Evolutionary conservation across 2,113 vertebrate species (phyloP), one percentile per base, ranked within the genome.

Genomic region (Cyprinodon brontotheroides): DNA sequence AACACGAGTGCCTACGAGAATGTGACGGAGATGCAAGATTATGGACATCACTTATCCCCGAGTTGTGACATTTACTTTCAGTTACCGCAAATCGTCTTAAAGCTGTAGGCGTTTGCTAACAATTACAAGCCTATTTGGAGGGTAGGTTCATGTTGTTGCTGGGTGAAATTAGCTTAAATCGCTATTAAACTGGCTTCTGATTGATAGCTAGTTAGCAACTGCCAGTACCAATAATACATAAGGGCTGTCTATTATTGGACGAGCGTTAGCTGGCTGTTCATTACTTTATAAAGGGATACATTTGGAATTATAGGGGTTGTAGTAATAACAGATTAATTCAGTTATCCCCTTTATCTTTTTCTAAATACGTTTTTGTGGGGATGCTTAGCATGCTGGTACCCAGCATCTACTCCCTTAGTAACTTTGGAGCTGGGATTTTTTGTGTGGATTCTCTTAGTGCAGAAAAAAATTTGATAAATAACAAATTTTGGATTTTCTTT

Each of bases 1-100:
- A 90, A 92, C 90, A 91, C 82, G 89, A 89, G 90, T 89, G 92
- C 74, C 81, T 85, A 65, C 83, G 86, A 89, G 90, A 87, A 91
- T 89, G 88, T 94, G 92, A 92, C 93, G 91, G 89, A 86, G 86
- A 87, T 84, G 87, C 76, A 70, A 75, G 85, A 76, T 85, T 80
- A 77, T 81, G 86, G 70, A 65, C 90, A 89, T 86, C 86, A 86
- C 79, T 88, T 15, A 72, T 63, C 59, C 50, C 77, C 3, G 53
- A 66, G 77, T 77, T 75, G 83, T 79, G 86, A 76, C 86, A 71
- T 14, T 70, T 75, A 79, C 40, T 11, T 57, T 62, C 37, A 45
- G 60, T 85, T 81, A 75, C 60, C 60, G 43, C 43, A 61, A 47
- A 73, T 59, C 13, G n/a, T 15, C 20, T 20, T 14, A 53, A 48